Percentiles rank a stretch among this genome's conserved stretches.
phyloP scores from a whole-genome alignment of 2,888 invertebrate species.

The Lissocephala sabroskyi region DNA sequence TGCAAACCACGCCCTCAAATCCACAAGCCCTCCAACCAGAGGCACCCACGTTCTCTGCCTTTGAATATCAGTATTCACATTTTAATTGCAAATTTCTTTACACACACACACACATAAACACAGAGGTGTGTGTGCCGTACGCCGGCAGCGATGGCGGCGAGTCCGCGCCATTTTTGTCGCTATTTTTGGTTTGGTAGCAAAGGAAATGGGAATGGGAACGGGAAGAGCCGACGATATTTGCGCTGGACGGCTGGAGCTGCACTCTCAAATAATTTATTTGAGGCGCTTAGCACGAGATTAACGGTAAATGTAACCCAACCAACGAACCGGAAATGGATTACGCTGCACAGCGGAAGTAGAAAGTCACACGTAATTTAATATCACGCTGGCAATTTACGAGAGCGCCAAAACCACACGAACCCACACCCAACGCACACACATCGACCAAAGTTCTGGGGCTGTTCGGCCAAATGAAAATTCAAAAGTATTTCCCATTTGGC shows the following conservation, averaged over 20 bases:
- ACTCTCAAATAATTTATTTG: conserved; percentile 62
- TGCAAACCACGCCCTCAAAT: conserved; percentile 13
- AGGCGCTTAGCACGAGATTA: conserved; percentile 61
- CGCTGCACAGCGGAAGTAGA: conserved; percentile 56
- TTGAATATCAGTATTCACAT: conserved; percentile 28
- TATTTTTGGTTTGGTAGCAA: background rate
- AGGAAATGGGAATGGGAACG: background rate
- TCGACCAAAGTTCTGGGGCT: background rate
- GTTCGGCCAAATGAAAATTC: no score
- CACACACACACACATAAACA: conserved; percentile 2
- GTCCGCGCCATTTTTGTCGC: conserved; percentile 1
- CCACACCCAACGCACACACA: conserved; percentile 10
- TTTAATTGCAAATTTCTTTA: conserved; percentile 59
- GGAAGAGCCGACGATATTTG: background rate
- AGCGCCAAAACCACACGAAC: conserved; percentile 10
- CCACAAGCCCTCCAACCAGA: conserved; percentile 29
- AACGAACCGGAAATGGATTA: conserved; percentile 68
- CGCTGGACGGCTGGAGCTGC: conserved; percentile 23
- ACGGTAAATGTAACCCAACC: conserved; percentile 58
- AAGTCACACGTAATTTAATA: conserved; percentile 66
- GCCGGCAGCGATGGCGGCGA: no score
- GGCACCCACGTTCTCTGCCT: background rate
- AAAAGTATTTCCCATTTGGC: conserved; percentile 15
- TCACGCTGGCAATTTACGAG: conserved; percentile 61
- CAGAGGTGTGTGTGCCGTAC: no score